Evolutionary conservation across 2,888 invertebrate species (phyloP).

Genomic region (Ommatoiulus sabulosus): DNA sequence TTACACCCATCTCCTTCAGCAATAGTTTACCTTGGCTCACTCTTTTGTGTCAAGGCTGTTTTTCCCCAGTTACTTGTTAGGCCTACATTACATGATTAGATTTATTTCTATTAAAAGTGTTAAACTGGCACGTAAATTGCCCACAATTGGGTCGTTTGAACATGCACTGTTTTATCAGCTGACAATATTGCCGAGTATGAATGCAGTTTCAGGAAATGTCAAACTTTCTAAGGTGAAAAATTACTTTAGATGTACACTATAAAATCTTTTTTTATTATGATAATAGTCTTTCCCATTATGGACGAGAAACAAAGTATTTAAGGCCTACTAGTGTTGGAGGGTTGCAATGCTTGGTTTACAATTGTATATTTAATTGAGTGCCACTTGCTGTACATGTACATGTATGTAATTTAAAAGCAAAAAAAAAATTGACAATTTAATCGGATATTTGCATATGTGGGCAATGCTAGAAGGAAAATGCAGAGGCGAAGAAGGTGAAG

Average conservation of each 20-base stretch:
- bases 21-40: constrained; percentile 40
- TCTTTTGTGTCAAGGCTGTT: constrained; percentile 52
- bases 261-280: background rate
- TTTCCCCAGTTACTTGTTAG: constrained; percentile 29
- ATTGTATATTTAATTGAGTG: no score
- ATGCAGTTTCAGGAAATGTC: background rate
- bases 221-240: background rate
- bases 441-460: background rate
- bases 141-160: constrained; percentile 18
- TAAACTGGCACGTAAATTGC: constrained; percentile 8
- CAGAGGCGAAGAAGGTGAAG: constrained; percentile 24
- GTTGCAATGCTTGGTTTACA: background rate
- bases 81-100: constrained; percentile 35
- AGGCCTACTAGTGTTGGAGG: background rate
- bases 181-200: background rate
- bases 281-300: background rate
- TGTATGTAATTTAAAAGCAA: no score
- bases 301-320: background rate
- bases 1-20: constrained; percentile 46
- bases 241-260: background rate
- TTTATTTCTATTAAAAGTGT: constrained; percentile 30
- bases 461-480: background rate
- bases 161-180: constrained; percentile 25
- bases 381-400: no score
- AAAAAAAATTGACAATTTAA: background rate